phyloP scores from a whole-genome alignment of 2,113 vertebrate species.

The Platysteira castanea region DNA sequence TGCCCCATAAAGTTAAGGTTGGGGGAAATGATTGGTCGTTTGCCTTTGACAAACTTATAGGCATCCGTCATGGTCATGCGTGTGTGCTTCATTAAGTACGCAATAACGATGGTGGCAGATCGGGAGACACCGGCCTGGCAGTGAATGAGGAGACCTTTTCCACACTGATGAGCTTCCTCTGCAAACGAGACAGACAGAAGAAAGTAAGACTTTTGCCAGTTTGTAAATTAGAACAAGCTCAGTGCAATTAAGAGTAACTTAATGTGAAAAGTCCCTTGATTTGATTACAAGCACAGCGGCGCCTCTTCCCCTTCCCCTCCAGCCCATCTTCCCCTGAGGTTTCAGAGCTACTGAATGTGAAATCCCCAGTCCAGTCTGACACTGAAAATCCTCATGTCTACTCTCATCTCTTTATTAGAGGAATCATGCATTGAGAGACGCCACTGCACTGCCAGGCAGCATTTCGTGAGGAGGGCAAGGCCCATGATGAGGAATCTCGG shows the following conservation, averaged over 20 bases:
- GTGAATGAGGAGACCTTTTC: slow-evolving; percentile 93
- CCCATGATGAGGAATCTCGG: rapidly evolving
- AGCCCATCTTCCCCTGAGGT: not conserved
- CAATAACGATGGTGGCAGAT: slow-evolving; percentile 97
- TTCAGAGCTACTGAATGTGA: not conserved
- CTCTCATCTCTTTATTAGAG: not conserved
- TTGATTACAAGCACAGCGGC: not conserved
- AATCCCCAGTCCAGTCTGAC: not conserved
- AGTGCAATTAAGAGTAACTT: not conserved
- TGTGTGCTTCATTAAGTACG: slow-evolving; percentile 99
- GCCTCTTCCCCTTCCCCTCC: not conserved
- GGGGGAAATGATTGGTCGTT: slow-evolving; percentile 96
- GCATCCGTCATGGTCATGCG: slow-evolving; percentile 99
- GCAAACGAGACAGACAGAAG: not conserved
- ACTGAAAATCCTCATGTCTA: not conserved
- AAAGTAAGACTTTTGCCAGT: not conserved
- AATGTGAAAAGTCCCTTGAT: not conserved
- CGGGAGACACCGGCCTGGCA: slow-evolving; percentile 97
- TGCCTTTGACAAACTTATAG: slow-evolving; percentile 98
- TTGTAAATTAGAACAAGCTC: not conserved
- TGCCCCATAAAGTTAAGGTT: slow-evolving; percentile 99
- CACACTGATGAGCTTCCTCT: slow-evolving; percentile 97
- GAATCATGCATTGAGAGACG: not conserved
- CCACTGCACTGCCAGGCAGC: not conserved
- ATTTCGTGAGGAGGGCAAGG: not conserved